Evolutionary conservation across 2,113 vertebrate genomes (phyloP), one percentile per base, ranked within the genome.

Genomic region (Cyanocitta stelleri): DNA sequence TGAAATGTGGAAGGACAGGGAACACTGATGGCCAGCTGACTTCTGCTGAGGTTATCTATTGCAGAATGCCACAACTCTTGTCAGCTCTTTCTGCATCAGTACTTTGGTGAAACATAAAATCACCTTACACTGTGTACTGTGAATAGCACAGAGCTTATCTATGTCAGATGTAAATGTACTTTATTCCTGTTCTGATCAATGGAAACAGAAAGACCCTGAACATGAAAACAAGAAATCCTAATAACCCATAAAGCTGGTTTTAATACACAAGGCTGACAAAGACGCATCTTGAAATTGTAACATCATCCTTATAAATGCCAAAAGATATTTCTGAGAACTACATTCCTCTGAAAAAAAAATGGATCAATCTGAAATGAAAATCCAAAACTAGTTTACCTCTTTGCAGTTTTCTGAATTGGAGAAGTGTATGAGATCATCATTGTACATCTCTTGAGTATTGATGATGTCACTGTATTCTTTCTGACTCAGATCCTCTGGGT

Each of bases 391-490:
- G 26, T 87, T 93, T 85, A 99, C 99, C 99, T 99, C 99, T 98
- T 99, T 99, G 98, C 99, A 99, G 97, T 99, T 99, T 89, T 99
- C 99, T 1, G 99, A 99, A 97, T 99, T 99, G 86, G 99, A 99
- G 97, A 99, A 99, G 97, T 99, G 99, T 97, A 99, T 98, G 88
- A 99, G 99, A 96, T 99, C 99, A 18, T 99, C 99, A 10, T 99
- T 99, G 98, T 99, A 99, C 99, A 99, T 99, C 97, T 99, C 99
- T 95, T 99, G 99, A 61, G 99, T 99, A 94, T 99, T 99, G 98
- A 99, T 99, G 98, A 99, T 99, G 97, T 99, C 99, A 22, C 99
- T 99, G 98, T 99, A 99, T 87, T 99, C 99, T 86, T 99, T 99
- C 98, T 99, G 99, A 97, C 99, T 99, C 96, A 99, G 98, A 97